Base-by-base conservation (phyloP, 2,113 vertebrate genomes). In the Nothobranchius kuhntae region DNA sequence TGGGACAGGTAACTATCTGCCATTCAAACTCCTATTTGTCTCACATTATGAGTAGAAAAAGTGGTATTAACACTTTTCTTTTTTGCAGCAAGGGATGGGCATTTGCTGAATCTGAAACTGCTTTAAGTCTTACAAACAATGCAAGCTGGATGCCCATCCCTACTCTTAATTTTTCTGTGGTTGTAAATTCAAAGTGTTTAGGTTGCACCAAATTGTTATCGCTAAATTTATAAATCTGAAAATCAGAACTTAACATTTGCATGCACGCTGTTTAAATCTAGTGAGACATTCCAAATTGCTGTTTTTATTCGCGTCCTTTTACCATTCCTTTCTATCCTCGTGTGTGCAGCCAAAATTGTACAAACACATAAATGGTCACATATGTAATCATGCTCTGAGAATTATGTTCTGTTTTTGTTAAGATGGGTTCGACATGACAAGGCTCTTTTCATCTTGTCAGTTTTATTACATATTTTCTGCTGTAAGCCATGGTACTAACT, bases 1-100 rank as follows among this genome's bases (percentile, higher is more conserved):
- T 95, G 95, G 96, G 96, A 98, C 96, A 99, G 98, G 98, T 98
- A 99, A 99, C 94, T 99, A 99, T 99, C 96, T 96, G 96, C 95
- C 93, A 96, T 96, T 98, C 95, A 96, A 97, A 96, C 94, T 97
- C 93, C 89, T 95, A 94, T 95, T 96, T 96, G 93, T 93, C 91
- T 91, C 87, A 75, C 80, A 86, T 71, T 82, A 26, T 82, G 54
- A 64, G 66, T 78, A 71, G 61, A 86, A 92, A 90, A 88, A 81
- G 38, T 88, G 48, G 54, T 60, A 70, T 75, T 80, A 83, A 87
- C 74, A 68, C 47, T 84, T 83, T 71, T 52, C 87, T 79, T 65
- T 85, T 64, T 86, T 86, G 61, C 78, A 87, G 78, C 64, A 72
- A 71, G 71, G 79, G 71, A 82, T 84, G 84, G 77, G 84, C 81